Base-by-base conservation (phyloP, 2,888 invertebrate genomes). In the Tachina fera region DNA sequence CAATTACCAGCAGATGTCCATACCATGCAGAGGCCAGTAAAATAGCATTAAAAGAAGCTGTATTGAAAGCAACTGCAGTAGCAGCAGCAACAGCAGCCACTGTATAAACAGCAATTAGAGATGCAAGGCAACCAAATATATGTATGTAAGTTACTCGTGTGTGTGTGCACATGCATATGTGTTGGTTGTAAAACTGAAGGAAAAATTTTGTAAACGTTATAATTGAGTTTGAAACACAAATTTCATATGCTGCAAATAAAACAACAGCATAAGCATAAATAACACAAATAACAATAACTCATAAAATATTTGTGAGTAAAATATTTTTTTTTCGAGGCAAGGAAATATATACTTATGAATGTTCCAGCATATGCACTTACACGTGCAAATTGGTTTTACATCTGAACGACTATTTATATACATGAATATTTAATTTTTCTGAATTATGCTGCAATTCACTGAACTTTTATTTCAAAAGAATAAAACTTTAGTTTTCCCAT, bases 1-100 rank as follows among this genome's bases (percentile, higher is more conserved):
- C 84, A 84, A 79, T 79, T 84, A 76, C 71, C 63, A 71, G 68
- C 79, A 79, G 70, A 74, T 60, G 74, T 43, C 61, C 68, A 51
- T 77, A 72, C 72, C 53, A 14, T 39, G 58, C 41, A 45, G 43
- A 65, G 65, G n/a, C 9, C 22, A 65, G 11, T n/a, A 53, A 61
- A 72, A 65, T 63, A 22, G 56, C 56, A 75, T 60, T 31, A 70
- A 53, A 61, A 9, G n/a, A 47, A 53, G 9, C 10, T 16, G 45
- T n/a, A 31, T 11, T 6, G 43, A 41, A 58, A 6, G 31, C 31
- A 31, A 31, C 31, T 31, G 43, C n/a, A 51, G 71, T 10, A 19
- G 41, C n/a, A 43, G 41, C 51, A 45, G 31, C 9, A 8, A 49
- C 13, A n/a, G 19, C 6, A 47, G 41, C n/a, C 22, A 22, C 51